Percentiles rank a stretch among this genome's conserved stretches.
These are phyloP conservation scores for Drosophila mauritiana DNA, from an alignment of 1,140 invertebrate species.

Conservation along the genomic window DNA sequence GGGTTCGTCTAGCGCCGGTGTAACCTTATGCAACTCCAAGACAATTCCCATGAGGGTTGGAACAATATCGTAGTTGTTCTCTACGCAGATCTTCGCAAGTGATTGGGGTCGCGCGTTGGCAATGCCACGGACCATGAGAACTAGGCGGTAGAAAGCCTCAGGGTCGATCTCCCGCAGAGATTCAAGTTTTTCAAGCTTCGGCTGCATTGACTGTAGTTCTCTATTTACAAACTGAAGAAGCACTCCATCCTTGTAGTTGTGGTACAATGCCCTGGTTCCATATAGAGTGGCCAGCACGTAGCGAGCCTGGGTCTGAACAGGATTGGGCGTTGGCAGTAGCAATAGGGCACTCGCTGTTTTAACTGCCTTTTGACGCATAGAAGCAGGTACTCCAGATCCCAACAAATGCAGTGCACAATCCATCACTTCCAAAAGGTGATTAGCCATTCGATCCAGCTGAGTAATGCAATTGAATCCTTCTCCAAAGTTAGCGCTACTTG, in stretches of 20 bases:
- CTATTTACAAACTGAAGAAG: slow-evolving; percentile 91
- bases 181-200: slow-evolving; percentile 67
- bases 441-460: slow-evolving; percentile 87
- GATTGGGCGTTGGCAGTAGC: slow-evolving; percentile 92
- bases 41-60: slow-evolving; percentile 67
- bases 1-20: slow-evolving; percentile 85
- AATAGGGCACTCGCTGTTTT: slow-evolving; percentile 92
- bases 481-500: slow-evolving; percentile 57
- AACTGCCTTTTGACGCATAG: slow-evolving; percentile 87
- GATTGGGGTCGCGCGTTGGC: slow-evolving; percentile 91
- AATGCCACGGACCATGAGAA: slow-evolving; percentile 93
- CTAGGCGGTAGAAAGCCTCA: slow-evolving; percentile 94
- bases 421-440: slow-evolving; percentile 90
- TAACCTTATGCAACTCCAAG: slow-evolving; percentile 75
- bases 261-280: slow-evolving; percentile 89
- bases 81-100: slow-evolving; percentile 79
- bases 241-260: slow-evolving; percentile 95
- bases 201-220: slow-evolving; percentile 86
- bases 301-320: slow-evolving; percentile 91
- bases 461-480: slow-evolving; percentile 80
- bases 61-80: slow-evolving; percentile 77
- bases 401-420: slow-evolving; percentile 87
- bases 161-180: slow-evolving; percentile 90
- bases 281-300: slow-evolving; percentile 93
- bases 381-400: slow-evolving; percentile 75